Conservation (phyloP, 2,113 vertebrate species). For the Phyllopteryx taeniolatus region DNA sequence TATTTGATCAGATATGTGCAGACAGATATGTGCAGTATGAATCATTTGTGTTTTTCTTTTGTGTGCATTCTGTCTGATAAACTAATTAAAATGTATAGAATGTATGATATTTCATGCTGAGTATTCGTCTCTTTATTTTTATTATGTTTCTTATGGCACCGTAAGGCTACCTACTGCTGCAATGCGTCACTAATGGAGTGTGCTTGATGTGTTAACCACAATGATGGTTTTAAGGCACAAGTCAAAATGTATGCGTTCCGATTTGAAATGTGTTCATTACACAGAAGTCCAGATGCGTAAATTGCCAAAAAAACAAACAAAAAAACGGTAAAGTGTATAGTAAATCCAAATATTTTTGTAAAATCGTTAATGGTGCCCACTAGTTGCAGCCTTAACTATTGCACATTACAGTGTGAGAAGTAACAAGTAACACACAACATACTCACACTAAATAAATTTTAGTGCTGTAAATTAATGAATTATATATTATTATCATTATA, state of each 20-base stretch:
- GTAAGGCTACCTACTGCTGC: neutral
- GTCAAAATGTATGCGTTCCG: neutral
- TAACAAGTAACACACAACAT: neutral
- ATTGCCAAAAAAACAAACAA: neutral
- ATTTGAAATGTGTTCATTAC: neutral
- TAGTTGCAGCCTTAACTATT: neutral
- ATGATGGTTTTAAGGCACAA: neutral
- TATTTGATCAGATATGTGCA: constrained; percentile 37
- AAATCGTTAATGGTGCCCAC: no score
- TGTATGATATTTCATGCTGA: constrained; percentile 3
- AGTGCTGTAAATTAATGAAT: neutral
- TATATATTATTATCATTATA: neutral
- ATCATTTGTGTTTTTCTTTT: constrained; percentile 48
- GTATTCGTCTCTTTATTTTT: neutral
- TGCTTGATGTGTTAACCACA: neutral
- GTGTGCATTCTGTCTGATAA: constrained; percentile 67
- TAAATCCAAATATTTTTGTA: neutral
- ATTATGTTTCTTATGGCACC: neutral
- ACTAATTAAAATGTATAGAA: constrained; percentile 59
- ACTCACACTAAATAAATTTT: neutral
- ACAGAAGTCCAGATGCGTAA: neutral
- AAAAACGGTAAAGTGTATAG: neutral
- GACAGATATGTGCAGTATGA: constrained; percentile 41
- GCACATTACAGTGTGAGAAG: neutral
- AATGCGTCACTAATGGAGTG: neutral